Evolutionary conservation across 2,888 invertebrate genomes (phyloP).

Genomic region (Polymixis flavicincta): DNA sequence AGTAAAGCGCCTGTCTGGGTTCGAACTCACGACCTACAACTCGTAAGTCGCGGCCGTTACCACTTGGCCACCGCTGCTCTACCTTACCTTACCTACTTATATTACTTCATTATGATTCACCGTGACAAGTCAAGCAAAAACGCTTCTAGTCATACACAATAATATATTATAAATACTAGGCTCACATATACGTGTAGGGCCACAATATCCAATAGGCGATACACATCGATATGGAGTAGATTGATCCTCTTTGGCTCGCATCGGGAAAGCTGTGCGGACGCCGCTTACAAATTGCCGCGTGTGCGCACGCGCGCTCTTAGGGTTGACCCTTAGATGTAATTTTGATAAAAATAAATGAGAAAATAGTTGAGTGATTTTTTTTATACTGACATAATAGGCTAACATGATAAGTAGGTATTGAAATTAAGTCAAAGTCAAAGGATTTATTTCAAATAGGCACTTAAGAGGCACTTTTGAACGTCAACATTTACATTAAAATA

Average conservation of each 20-base stretch:
- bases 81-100: too few species aligned
- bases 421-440: too few species aligned
- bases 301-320: slow-evolving; percentile 79
- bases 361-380: too few species aligned
- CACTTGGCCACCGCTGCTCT: too few species aligned
- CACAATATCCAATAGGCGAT: slow-evolving; percentile 55
- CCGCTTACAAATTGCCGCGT: slow-evolving; percentile 83
- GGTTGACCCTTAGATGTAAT: slow-evolving; percentile 64
- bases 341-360: too few species aligned
- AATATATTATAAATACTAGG: slow-evolving; percentile 45
- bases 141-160: background rate
- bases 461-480: too few species aligned
- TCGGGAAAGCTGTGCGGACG: slow-evolving; percentile 74
- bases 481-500: too few species aligned
- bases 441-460: too few species aligned
- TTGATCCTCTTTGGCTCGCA: slow-evolving; percentile 65
- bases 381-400: background rate
- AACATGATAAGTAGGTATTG: too few species aligned
- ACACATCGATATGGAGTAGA: slow-evolving; percentile 62
- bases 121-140: background rate
- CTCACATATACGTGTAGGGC: slow-evolving; percentile 7
- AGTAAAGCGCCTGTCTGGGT: too few species aligned
- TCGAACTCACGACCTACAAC: too few species aligned
- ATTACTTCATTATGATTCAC: slow-evolving; percentile 2
- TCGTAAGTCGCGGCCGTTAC: too few species aligned